A percentile compares a stretch with the other conserved stretches of the same genome.
These are phyloP conservation scores for Bombus confusus DNA, from an alignment of 1,140 invertebrate species.

Conservation along the genomic window DNA sequence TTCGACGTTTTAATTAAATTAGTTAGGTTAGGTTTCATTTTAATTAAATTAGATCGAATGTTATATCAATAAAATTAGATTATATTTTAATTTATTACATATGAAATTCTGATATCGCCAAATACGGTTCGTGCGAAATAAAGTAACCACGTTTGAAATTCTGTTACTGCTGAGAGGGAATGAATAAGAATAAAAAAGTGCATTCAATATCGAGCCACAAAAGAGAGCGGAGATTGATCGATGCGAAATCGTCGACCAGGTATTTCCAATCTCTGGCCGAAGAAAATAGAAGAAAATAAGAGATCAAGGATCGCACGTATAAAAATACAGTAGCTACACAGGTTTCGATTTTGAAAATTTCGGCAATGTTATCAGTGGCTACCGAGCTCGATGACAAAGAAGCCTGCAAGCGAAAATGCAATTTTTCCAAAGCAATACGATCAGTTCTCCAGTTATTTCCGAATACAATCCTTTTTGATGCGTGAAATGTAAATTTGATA, in stretches of 20 bases:
- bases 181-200: not conserved
- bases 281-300: constrained; percentile 27
- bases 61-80: not conserved
- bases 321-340: not conserved
- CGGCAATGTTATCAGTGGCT: not conserved
- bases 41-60: not conserved
- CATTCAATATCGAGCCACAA: not conserved
- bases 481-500: constrained; percentile 14
- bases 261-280: constrained; percentile 6
- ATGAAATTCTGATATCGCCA: not conserved
- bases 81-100: not conserved
- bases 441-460: not conserved
- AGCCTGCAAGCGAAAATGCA: constrained; percentile 13
- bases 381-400: constrained; percentile 23
- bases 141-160: not conserved
- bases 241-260: constrained; percentile 19
- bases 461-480: not conserved
- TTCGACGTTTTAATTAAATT: not conserved
- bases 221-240: constrained; percentile 16
- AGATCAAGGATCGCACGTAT: not conserved
- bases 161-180: not conserved
- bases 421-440: constrained; percentile 33
- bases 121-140: not conserved
- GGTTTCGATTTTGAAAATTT: constrained; percentile 48
- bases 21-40: no score